Conservation (phyloP, 2,113 vertebrate species). For the Phodopus roborovskii region DNA sequence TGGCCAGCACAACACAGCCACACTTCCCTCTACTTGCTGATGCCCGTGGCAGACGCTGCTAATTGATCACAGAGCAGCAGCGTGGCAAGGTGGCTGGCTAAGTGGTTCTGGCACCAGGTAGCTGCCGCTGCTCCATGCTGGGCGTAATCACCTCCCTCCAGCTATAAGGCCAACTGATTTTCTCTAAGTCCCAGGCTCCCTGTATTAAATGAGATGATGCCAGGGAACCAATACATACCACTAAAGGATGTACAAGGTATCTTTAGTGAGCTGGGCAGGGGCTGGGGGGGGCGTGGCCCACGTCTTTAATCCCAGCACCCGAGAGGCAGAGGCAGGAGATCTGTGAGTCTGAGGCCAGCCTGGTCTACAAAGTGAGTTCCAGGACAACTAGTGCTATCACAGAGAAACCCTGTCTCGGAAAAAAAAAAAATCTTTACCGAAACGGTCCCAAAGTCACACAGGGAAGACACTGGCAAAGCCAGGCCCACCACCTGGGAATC, state of each 20-base stretch:
- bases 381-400: too few relatives aligned
- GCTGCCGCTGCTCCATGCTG: not conserved
- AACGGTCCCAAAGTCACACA: not conserved
- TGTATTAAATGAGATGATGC: not conserved
- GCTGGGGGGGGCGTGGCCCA: too few relatives aligned
- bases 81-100: not conserved
- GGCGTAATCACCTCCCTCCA: not conserved
- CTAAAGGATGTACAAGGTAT: not conserved
- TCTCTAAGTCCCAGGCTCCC: not conserved
- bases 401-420: too few relatives aligned
- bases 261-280: not conserved
- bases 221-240: not conserved
- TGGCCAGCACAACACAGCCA: not conserved
- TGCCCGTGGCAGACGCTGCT: not conserved
- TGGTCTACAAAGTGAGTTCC: too few relatives aligned
- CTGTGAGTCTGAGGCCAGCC: too few relatives aligned
- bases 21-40: not conserved
- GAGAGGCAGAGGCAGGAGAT: too few relatives aligned
- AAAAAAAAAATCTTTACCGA: not conserved
- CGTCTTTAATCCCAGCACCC: too few relatives aligned
- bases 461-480: not conserved
- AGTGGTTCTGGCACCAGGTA: not conserved
- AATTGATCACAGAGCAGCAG: not conserved
- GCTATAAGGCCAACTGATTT: not conserved
- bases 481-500: not conserved